These are phyloP conservation scores for Synergus itoensis DNA, from an alignment of 2,888 invertebrate species.

Conservation along the genomic window DNA sequence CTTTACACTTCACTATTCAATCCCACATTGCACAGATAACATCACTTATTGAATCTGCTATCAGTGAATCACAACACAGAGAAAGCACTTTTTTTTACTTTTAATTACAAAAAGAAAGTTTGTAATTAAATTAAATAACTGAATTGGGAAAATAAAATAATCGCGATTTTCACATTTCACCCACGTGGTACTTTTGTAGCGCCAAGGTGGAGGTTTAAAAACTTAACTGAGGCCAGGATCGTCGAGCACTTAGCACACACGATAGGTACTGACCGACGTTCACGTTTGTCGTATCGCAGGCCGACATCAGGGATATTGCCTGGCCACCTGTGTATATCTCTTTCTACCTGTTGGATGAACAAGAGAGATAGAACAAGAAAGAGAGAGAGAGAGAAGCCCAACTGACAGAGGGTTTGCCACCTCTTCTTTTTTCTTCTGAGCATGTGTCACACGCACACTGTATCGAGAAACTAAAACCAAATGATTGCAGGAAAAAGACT, in stretches of 20 bases:
- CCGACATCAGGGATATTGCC: conserved; percentile 67
- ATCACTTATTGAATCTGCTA: neutral
- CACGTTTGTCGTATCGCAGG: conserved; percentile 61
- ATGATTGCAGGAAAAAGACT: too few relatives aligned
- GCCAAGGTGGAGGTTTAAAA: conserved; percentile 46
- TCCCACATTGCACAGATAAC: neutral
- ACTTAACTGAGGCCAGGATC: conserved; percentile 51
- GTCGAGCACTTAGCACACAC: conserved; percentile 61
- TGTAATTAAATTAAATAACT: neutral
- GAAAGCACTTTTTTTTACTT: neutral
- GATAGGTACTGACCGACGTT: conserved; percentile 67
- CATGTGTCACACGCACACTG: neutral
- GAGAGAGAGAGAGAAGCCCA: conserved; percentile 53
- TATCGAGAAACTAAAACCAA: too few relatives aligned
- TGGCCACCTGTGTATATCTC: conserved; percentile 67
- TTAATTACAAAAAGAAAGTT: neutral
- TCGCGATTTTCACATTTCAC: neutral
- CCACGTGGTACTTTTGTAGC: conserved; percentile 9
- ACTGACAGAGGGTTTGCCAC: conserved; percentile 57
- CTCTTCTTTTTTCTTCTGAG: conserved; percentile 50
- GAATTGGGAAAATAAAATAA: neutral
- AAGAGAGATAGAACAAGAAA: conserved; percentile 44
- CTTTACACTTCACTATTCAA: neutral
- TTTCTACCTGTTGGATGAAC: conserved; percentile 64
- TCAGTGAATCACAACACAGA: neutral